Evolutionary conservation across 2,113 vertebrate genomes (phyloP).

Genomic region (Trichomycterus rosablanca): DNA sequence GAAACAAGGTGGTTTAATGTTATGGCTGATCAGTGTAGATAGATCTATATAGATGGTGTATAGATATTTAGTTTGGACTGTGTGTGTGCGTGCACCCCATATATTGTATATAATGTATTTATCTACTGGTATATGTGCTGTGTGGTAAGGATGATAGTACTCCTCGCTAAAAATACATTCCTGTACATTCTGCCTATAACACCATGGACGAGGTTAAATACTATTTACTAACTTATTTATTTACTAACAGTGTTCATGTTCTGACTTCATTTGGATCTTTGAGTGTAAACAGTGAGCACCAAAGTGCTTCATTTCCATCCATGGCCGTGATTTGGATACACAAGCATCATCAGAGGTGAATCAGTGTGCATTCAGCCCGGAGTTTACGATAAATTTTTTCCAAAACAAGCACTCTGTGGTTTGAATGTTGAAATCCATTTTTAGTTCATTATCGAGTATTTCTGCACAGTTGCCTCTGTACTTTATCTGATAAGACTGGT

Average conservation of each 20-base stretch:
- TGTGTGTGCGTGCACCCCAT: no score
- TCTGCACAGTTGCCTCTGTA: conserved; percentile 56
- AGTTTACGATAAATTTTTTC: neutral
- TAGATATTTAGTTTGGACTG: no score
- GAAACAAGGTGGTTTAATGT: no score
- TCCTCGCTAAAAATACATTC: neutral
- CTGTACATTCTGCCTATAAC: conserved; percentile 9
- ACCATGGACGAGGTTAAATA: no score
- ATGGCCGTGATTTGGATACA: conserved; percentile 11
- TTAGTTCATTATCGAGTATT: conserved; percentile 47
- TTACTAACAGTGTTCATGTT: conserved; percentile 46
- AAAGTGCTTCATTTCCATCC: conserved; percentile 24
- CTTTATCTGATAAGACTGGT: conserved; percentile 61
- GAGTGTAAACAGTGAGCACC: conserved; percentile 48
- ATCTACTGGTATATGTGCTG: no score
- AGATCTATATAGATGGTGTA: no score
- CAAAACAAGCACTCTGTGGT: neutral
- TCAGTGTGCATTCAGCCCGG: no score
- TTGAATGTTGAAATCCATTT: conserved; percentile 31
- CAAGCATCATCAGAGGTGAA: conserved; percentile 13
- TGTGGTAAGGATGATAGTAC: no score
- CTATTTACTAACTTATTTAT: no score
- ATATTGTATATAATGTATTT: no score
- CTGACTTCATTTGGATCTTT: conserved; percentile 28
- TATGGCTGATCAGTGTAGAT: no score